phyloP scores from a whole-genome alignment of 1,140 invertebrate species.

The Cydia splendana region DNA sequence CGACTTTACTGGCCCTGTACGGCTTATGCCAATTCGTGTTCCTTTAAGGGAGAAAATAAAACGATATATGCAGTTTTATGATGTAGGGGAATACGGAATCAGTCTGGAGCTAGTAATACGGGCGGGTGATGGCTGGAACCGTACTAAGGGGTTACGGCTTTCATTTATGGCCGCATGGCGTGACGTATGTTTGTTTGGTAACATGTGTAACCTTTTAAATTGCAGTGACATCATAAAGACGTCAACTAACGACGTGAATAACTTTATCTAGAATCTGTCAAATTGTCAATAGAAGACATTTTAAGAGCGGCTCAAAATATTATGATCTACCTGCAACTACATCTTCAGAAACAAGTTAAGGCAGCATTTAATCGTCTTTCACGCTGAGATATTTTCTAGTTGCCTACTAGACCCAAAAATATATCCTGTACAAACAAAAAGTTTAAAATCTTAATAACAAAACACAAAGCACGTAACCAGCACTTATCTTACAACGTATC shows the following conservation, averaged over 20 bases:
- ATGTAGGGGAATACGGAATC: conserved; percentile 25
- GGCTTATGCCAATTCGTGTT: conserved; percentile 25
- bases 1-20: conserved; percentile 21
- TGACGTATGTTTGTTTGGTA: not conserved
- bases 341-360: too few species aligned
- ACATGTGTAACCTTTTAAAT: not conserved
- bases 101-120: conserved; percentile 16
- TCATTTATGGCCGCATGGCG: not conserved
- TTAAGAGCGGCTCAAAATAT: too few species aligned
- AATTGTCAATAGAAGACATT: too few species aligned
- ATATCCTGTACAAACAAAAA: too few species aligned
- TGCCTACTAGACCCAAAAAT: too few species aligned
- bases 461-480: not conserved
- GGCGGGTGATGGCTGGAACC: not conserved
- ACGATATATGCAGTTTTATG: conserved; percentile 24
- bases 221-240: not conserved
- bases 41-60: conserved; percentile 18
- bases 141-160: not conserved
- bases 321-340: too few species aligned
- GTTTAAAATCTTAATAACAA: not conserved
- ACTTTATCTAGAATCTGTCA: not conserved
- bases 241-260: not conserved
- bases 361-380: too few species aligned
- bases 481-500: not conserved
- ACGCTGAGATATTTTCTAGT: too few species aligned